Conservation (phyloP, 1,140 invertebrate genomes). For the Cherax destructor region DNA sequence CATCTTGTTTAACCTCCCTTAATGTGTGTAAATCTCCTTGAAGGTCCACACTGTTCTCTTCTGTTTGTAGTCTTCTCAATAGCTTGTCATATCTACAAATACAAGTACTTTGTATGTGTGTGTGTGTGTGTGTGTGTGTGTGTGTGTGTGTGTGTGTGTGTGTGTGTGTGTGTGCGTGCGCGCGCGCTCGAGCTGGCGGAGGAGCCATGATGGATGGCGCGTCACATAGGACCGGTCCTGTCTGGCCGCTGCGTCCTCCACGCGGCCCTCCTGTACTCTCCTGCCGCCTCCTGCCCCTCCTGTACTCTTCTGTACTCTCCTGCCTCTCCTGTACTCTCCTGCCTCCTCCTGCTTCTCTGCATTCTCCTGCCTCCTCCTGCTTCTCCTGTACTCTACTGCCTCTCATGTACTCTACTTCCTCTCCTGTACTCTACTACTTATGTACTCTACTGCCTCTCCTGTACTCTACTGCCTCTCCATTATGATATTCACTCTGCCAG, state of each 20-base stretch:
- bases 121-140: not conserved
- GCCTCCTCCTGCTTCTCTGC: not conserved
- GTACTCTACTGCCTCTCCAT: too few species aligned
- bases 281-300: not conserved
- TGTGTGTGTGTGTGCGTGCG: not conserved
- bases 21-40: too few species aligned
- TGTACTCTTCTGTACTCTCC: not conserved
- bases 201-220: slow-evolving; percentile 49
- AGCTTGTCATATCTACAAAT: not conserved
- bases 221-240: slow-evolving; percentile 46
- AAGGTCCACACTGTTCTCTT: too few species aligned
- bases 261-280: not conserved
- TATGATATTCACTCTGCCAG: too few species aligned
- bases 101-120: too few species aligned
- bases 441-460: too few species aligned
- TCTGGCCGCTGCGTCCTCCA: slow-evolving; percentile 18
- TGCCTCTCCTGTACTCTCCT: not conserved
- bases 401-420: too few species aligned
- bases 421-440: too few species aligned
- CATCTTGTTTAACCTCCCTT: too few species aligned
- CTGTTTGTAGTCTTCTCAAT: too few species aligned
- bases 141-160: not conserved
- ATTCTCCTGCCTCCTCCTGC: not conserved
- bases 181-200: slow-evolving; percentile 27
- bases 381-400: not conserved